Base-by-base conservation (phyloP, 2,113 vertebrate genomes). In the Tetraodon nigroviridis region DNA sequence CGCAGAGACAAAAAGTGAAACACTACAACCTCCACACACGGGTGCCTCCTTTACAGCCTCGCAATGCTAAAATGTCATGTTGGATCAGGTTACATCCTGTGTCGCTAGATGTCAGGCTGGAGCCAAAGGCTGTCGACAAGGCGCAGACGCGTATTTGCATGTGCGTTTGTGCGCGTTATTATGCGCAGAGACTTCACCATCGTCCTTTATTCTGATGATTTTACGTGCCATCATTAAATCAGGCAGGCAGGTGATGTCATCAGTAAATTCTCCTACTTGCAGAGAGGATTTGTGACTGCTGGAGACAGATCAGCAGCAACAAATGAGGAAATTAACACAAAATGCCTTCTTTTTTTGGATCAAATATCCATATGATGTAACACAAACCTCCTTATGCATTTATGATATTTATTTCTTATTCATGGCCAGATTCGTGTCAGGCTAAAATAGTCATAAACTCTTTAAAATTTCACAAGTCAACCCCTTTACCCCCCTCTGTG, bases 91-190 rank as follows among this genome's bases (percentile, higher is more conserved):
- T 78, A 71, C 82, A 46, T 60, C 64, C 73, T 46, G 64, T 71
- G 84, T 82, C 87, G 79, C 87, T 89, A 87, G 87, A 83, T 89
- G 87, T 87, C 87, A 89, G 84, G 58, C 81, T 86, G 68, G 87
- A 87, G 87, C 80, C 82, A 83, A 84, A 60, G 65, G 75, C 58
- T 69, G 64, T 59, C 56, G 69, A 75, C 51, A 52, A 42, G 18
- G 58, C 58, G 53, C 63, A 59, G 10, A 41, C 60, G 55, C 56
- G 71, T 54, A 19, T 37, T 19, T 71, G 65, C 47, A 51, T 71
- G 80, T 57, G 69, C 22, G 24, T 61, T 70, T 29, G 42, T 45
- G 66, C 62, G 69, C 56, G 70, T 58, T 51, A 51, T 55, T 58
- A 58, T 21, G 61, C 46, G 51, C 45, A 55, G 56, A 27, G 59